Percentiles rank a stretch among this genome's conserved stretches.
phyloP scores from a whole-genome alignment of 2,888 invertebrate genomes.

The Tortrix viridana region DNA sequence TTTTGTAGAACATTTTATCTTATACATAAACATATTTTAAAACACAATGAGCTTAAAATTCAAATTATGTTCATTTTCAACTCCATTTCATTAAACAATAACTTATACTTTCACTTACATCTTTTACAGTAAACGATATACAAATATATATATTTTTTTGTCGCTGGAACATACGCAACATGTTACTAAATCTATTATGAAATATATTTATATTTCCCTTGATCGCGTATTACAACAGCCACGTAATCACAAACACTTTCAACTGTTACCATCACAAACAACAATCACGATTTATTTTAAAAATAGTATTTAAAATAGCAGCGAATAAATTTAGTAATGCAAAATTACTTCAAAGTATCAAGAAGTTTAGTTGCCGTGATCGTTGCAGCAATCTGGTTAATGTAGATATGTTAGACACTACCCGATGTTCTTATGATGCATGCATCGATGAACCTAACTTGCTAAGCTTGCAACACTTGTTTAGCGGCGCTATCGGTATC shows the following conservation, averaged over 20 bases:
- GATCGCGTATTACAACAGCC: constrained; percentile 50
- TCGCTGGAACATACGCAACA: constrained; percentile 22
- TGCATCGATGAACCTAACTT: too few species aligned
- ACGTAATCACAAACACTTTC: constrained; percentile 51
- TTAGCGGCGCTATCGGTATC: too few species aligned
- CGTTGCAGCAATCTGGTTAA: too few species aligned
- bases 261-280: constrained; percentile 49
- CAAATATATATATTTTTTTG: constrained; percentile 33
- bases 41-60: constrained; percentile 4
- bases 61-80: not conserved
- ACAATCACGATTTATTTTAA: constrained; percentile 34
- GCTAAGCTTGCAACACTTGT: too few species aligned
- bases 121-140: constrained; percentile 25
- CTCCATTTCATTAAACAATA: not conserved
- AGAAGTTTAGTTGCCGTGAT: too few species aligned
- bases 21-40: constrained; percentile 12
- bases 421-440: too few species aligned
- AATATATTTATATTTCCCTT: constrained; percentile 24
- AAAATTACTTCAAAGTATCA: too few species aligned
- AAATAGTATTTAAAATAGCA: not conserved
- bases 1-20: constrained; percentile 7
- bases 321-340: too few species aligned
- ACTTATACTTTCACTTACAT: constrained; percentile 2
- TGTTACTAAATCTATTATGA: constrained; percentile 13
- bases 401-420: too few species aligned